Percentiles rank a stretch among this genome's conserved stretches.
phyloP scores from a whole-genome alignment of 2,113 vertebrate genomes.

The Paratilapia polleni region DNA sequence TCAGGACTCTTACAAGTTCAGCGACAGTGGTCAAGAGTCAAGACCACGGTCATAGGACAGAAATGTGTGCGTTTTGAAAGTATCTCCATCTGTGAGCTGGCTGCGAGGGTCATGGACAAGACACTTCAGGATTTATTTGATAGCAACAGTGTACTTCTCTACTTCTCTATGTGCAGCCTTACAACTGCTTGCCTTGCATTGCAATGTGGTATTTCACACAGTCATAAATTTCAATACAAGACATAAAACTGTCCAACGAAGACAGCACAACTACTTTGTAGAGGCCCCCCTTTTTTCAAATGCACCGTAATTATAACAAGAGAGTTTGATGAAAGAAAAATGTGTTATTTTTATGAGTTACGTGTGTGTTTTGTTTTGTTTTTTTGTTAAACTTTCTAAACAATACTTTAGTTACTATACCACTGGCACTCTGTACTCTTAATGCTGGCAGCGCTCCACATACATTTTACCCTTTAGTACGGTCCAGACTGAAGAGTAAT shows the following conservation, averaged over 20 bases:
- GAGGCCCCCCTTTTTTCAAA: conserved; percentile 1
- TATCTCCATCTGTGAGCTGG: conserved; percentile 52
- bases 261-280: neutral
- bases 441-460: conserved; percentile 31
- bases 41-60: conserved; percentile 41
- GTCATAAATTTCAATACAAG: conserved; percentile 47
- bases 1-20: conserved; percentile 62
- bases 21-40: conserved; percentile 50
- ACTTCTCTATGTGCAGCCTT: conserved; percentile 19
- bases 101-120: conserved; percentile 41
- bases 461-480: conserved; percentile 63
- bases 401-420: neutral
- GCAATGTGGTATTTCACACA: conserved; percentile 3
- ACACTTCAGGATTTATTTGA: conserved; percentile 48
- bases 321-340: neutral
- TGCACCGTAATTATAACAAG: conserved; percentile 1
- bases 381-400: neutral
- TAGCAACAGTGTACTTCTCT: conserved; percentile 24
- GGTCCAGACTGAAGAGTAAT: conserved; percentile 72
- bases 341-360: neutral
- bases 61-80: conserved; percentile 34
- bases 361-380: neutral
- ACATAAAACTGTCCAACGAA: conserved; percentile 56
- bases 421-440: conserved; percentile 3
- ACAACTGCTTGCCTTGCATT: conserved; percentile 26